Evolutionary conservation across 1,140 invertebrate genomes (phyloP), one percentile per base, ranked within the genome.

Genomic region (Habropoda laboriosa): DNA sequence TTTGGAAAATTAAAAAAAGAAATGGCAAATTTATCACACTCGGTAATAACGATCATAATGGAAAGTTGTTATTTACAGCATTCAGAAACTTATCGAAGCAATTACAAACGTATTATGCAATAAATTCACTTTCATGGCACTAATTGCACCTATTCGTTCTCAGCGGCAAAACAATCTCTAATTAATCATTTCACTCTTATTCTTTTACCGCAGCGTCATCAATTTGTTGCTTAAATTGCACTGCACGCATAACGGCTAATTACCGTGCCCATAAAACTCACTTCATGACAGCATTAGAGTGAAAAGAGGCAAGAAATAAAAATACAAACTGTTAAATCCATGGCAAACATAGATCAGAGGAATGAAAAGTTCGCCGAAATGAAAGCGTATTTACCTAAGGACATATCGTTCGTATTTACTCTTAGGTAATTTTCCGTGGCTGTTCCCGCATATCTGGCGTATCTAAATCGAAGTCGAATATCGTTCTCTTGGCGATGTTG

Each of bases 391-490:
- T 60, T 60, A n/a, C 3, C 8, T 12, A n/a, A 10, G 10, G n/a
- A 35, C 13, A 21, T 42, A 24, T 42, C 24, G 42, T 66, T 35
- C 8, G 16, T 58, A 18, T 58, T 64, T 64, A 18, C 61, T 21
- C 16, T 47, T 21, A 24, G 47, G 27, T 21, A 49, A 66, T 47
- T 66, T 66, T 47, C 42, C 24, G 2, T 47, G 16, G 24, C 24
- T 45, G 40, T 35, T 45, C 13, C 24, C 40, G 24, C 18, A 27
- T 38, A 63, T 60, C 42, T n/a, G 30, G 24, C 18, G 42, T 38
- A 63, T 60, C 42, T n/a, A 47, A 66, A 40, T 47, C 42, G 42
- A 66, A 6, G 63, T 3, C 40, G 63, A 66, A 66, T 32, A 30
- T 49, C 42, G 63, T 66, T 21, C 13, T 3, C 24, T 4, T 10